Base-by-base conservation (phyloP, 2,888 invertebrate species). In the Agrotis ipsilon region DNA sequence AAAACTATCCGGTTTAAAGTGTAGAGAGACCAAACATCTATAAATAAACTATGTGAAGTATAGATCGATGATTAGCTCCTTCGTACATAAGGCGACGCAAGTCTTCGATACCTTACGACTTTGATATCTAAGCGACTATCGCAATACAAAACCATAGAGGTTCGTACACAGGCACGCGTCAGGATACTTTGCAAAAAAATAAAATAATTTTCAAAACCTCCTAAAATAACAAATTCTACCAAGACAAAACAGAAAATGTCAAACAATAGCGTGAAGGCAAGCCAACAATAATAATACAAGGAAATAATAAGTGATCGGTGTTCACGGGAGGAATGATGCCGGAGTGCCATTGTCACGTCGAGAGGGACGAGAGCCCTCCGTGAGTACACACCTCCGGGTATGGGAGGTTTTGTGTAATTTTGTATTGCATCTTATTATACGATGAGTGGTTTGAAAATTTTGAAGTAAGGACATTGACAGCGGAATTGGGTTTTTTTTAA, bases 261-360 rank as follows among this genome's bases (percentile, higher is more conserved):
- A 66, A 91, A 92, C 89, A 92, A 92, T 91, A 54, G 69, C 58
- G 45, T 57, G 59, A 66, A 58, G 45, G 55, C 48, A 68, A 66
- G 46, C 52, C 61, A 74, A 70, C 71, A 77, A 82, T 69, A 81
- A 79, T 78, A 79, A 81, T 88, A 87, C 39, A 64, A 87, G 88
- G 88, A 91, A 89, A 90, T 90, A 90, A 90, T 89, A 91, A 92
- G 92, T 90, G 92, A 92, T 92, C 89, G 87, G 87, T 78, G 77
- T 80, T 85, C 85, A 87, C 88, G 86, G 85, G 88, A 89, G 89
- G 87, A 89, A 87, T 84, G 83, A 77, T 64, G 69, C 39, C 61
- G 54, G 51, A 91, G 91, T 87, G 90, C 89, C 86, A 90, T 92
- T 92, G 90, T 90, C 85, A 78, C 68, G 81, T 85, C 79, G 86